These are phyloP conservation scores for Hydrolagus colliei DNA, from an alignment of 2,797 vertebrate genomes.

Conservation along the genomic window DNA sequence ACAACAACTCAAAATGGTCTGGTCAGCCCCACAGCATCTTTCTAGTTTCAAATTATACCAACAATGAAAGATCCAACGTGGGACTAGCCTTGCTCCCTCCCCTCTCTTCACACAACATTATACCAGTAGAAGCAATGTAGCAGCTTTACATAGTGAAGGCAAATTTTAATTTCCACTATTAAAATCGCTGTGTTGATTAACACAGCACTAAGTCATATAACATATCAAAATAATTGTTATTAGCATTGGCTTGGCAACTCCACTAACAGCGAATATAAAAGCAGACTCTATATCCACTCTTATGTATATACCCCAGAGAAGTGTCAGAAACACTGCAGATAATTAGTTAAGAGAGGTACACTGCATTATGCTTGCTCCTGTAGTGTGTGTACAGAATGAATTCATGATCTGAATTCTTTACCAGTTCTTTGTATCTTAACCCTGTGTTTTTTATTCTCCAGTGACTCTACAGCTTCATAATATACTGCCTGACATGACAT, in stretches of 20 bases:
- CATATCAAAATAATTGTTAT: constrained; percentile 23
- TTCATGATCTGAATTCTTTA: constrained; percentile 26
- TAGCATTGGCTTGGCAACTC: constrained; percentile 22
- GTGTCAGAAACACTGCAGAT: constrained; percentile 27
- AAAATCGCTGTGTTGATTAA: constrained; percentile 23
- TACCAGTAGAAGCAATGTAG: neutral
- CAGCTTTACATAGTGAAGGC: constrained; percentile 7
- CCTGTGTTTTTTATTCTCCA: constrained; percentile 12
- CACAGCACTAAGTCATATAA: constrained; percentile 22
- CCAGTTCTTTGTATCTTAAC: neutral
- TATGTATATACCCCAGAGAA: constrained; percentile 28
- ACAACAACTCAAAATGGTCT: neutral
- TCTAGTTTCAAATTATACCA: neutral
- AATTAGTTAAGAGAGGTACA: constrained; percentile 21
- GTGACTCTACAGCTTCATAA: constrained; percentile 8
- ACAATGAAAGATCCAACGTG: neutral
- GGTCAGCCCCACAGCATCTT: neutral
- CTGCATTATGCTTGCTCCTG: constrained; percentile 22
- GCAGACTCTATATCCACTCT: constrained; percentile 9
- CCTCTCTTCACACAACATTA: neutral
- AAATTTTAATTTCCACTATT: constrained; percentile 27
- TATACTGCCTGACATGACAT: neutral
- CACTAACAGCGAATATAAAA: constrained; percentile 30
- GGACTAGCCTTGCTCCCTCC: neutral
- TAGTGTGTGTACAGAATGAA: constrained; percentile 29